Evolutionary conservation across 2,888 invertebrate species (phyloP), one percentile per base, ranked within the genome.

Genomic region (Pandemis heparana): DNA sequence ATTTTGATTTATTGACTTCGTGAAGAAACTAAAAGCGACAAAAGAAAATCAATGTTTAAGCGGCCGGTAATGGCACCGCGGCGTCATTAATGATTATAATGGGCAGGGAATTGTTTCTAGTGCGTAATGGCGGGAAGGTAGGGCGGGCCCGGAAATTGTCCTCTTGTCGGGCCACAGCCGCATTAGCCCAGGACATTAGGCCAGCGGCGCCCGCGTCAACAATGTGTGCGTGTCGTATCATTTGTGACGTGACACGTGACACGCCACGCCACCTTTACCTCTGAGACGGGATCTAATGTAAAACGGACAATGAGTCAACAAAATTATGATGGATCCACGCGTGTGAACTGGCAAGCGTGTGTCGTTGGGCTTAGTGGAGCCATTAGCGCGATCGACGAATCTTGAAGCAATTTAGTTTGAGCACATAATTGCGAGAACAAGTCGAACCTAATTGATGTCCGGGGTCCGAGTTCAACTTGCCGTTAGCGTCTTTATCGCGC

Each of bases 361-460:
- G 90, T 90, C 89, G 88, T 83, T 86, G 85, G 82, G 84, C 84
- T 88, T 85, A 87, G 83, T 79, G 83, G 86, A 84, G 81, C 87
- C 88, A 89, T 92, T 92, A 91, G 87, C 86, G 89, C 87, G 89
- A 89, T 88, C 86, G 85, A 87, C 88, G 88, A 91, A 92, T 91
- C 89, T 91, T 89, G 88, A 87, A 91, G 88, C 89, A 92, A 92
- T 93, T 93, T 92, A 88, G 87, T 89, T 89, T 89, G 90, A 92
- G 92, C 88, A 92, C 89, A 92, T 94, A 94, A 94, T 94, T 93
- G 92, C 92, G 87, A 88, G 91, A 91, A 90, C 89, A 88, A 91
- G 90, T 93, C 90, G 89, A 89, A 91, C 87, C 87, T 91, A 93
- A 94, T 92, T 90, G 92, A 90, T 89, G 90, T 86, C 84, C 86